Evolutionary conservation across 2,797 vertebrate species (phyloP), one percentile per base, ranked within the genome.

Genomic region (Pachyuromys duprasi): DNA sequence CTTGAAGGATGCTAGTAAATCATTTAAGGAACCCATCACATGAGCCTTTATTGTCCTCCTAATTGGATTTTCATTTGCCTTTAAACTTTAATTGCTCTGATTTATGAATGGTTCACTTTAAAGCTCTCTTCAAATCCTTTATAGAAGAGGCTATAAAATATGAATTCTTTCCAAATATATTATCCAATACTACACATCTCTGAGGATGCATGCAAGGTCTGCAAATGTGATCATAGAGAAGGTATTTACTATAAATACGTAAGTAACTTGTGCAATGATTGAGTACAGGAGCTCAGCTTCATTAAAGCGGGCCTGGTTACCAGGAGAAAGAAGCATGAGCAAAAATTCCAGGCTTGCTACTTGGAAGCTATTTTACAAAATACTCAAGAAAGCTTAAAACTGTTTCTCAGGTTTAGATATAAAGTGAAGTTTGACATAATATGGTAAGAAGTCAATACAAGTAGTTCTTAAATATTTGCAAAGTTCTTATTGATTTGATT

Each of bases 401-500:
- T 83, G 0, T 1, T n/a, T 53, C 31, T 63, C 15, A 67, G 0
- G 7, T 33, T 22, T 18, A 49, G 49, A 22, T n/a, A 39, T 28
- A 63, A 26, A 86, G 7, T 55, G 70, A 53, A 67, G 11, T 75
- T 26, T 65, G 24, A 96, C 86, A 89, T 96, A 72, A 90, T 97
- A 96, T 92, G 76, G 1, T 18, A 22, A 69, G 12, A 83, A 92
- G 95, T 36, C 92, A n/a, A 86, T 89, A 39, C 96, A 96, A 87
- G 92, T 42, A 12, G 28, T n/a, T 97, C 88, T 88, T 89, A 82
- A 97, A 94, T 96, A 91, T 94, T 97, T 97, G 93, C 78, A 67
- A 96, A 96, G 53, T 17, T 5, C 83, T 94, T 86, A 93, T 49
- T 83, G 84, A 97, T 96, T 97, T 88, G 83, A 97, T 97, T 97